Evolutionary conservation across 92 coral and sea anemone genomes (phyloP), one percentile per base, ranked within the genome.

Genomic region (Siderastrea siderea): DNA sequence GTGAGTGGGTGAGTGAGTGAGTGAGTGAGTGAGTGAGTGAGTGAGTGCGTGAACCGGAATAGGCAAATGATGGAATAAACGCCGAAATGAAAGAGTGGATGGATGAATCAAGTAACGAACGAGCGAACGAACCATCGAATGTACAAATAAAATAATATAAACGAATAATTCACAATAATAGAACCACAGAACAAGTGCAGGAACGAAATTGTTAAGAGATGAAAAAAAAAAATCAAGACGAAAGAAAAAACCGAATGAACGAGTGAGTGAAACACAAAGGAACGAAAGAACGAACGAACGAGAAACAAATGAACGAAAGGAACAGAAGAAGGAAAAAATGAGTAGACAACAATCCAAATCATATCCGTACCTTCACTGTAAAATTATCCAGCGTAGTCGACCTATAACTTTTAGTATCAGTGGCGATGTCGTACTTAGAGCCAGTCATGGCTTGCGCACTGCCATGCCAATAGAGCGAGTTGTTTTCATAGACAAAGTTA

Each of bases 391-490:
- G 15, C 12, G 3, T 0, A 19, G 71, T 51, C 54, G 67, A 17
- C 15, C n/a, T 26, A 2, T n/a, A 65, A 14, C 55, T 3, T 67
- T 74, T 68, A 1, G 99, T 98, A 74, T 95, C 98, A 5, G 96
- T 93, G 14, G 96, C 97, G 72, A 92, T 94, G 52, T 95, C 98
- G 68, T 89, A 95, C 77, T 93, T 43, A 0, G 93, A 3, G 58
- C 96, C 98, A 48, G 75, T 59, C 15, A 84, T 54, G 61, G 62
- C 62, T 2, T 79, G 11, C 7, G 3, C n/a, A 0, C 77, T 83
- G 72, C 79, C 84, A 5, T 81, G 80, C n/a, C 59, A 62, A 10
- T 62, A 49, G n/a, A 96, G 73, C 70, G 81, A 88, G 93, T 98
- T 98, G 75, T 88, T 90, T 45, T 78, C 46, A 71, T 94, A 98